Conservation (phyloP, 2,113 vertebrate species). For the Rhabdomys dilectus region DNA sequence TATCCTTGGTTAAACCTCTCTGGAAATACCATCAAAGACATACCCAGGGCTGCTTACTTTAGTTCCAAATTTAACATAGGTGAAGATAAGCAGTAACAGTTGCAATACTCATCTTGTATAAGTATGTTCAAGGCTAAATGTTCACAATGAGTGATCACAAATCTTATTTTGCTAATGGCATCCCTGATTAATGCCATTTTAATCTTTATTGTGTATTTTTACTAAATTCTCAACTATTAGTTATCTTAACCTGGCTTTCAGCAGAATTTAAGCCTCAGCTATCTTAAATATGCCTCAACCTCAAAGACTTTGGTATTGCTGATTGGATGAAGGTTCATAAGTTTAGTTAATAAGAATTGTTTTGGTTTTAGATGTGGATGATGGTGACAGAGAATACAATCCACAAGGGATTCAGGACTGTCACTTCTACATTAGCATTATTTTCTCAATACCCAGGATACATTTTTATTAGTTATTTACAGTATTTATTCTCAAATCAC, state of each 20-base stretch:
- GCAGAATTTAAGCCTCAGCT: constrained; percentile 52
- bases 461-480: not conserved
- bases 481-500: constrained; percentile 27
- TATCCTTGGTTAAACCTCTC: not conserved
- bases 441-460: not conserved
- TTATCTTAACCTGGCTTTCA: constrained; percentile 53
- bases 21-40: not conserved
- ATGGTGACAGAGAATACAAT: constrained; percentile 6
- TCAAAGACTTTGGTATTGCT: constrained; percentile 43
- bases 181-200: not conserved
- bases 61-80: not conserved
- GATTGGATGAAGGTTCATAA: constrained; percentile 47
- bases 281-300: constrained; percentile 13
- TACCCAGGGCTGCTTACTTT: not conserved
- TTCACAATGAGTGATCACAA: not conserved
- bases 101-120: not conserved
- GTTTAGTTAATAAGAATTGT: constrained; percentile 52
- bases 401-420: not conserved
- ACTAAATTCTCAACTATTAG: constrained; percentile 36
- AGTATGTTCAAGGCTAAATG: not conserved
- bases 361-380: constrained; percentile 45
- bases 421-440: not conserved
- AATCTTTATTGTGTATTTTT: not conserved
- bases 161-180: not conserved
- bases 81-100: not conserved